These are phyloP conservation scores for Poeciliopsis turrubarensis DNA, from an alignment of 2,113 vertebrate genomes.

Conservation along the genomic window DNA sequence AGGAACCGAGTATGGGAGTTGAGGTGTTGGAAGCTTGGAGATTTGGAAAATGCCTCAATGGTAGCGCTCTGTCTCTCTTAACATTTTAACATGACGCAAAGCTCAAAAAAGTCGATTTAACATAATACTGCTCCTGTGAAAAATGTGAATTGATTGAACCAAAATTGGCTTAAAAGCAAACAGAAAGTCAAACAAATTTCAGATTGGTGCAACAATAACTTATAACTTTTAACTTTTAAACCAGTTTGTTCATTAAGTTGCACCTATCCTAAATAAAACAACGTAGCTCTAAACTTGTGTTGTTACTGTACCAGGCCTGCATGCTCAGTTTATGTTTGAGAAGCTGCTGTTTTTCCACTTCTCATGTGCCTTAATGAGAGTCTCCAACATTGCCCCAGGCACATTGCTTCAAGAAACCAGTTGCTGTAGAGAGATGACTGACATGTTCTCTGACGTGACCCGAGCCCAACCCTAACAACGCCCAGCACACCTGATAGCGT, in stretches of 20 bases:
- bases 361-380: neutral
- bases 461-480: conserved; percentile 41
- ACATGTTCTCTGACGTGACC: conserved; percentile 27
- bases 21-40: no score
- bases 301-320: neutral
- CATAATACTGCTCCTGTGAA: neutral
- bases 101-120: no score
- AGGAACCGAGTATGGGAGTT: no score
- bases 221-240: neutral
- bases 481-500: conserved; percentile 48
- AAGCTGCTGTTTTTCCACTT: conserved; percentile 1
- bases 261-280: neutral
- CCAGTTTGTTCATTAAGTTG: neutral
- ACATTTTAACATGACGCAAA: no score
- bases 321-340: conserved; percentile 1
- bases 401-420: conserved; percentile 37
- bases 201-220: neutral
- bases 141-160: neutral
- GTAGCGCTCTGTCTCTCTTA: no score
- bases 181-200: neutral
- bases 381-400: neutral
- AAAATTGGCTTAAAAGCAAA: no score
- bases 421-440: conserved; percentile 33
- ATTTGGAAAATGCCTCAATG: no score
- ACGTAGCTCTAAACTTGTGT: neutral